Conservation (phyloP, 2,888 invertebrate species). For the Conistra vaccinii region DNA sequence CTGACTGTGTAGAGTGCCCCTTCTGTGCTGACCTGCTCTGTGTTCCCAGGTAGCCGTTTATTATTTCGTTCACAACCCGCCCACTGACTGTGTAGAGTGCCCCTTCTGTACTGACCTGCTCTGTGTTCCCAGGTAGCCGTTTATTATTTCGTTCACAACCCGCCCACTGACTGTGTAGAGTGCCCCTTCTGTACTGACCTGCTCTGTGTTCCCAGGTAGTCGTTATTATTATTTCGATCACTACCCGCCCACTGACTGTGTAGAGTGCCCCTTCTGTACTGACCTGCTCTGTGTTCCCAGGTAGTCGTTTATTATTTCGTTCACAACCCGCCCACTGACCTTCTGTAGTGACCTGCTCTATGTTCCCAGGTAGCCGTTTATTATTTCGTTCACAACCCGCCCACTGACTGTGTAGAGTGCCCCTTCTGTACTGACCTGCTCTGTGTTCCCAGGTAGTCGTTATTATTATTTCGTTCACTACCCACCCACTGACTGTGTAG, state of each 20-base stretch:
- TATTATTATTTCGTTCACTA: neutral
- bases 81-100: neutral
- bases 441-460: constrained; percentile 35
- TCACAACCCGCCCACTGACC: neutral
- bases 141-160: neutral
- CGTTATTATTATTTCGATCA: neutral
- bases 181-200: neutral
- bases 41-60: constrained; percentile 42
- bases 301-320: constrained; percentile 21
- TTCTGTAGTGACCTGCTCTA: neutral
- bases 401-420: neutral
- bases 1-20: neutral
- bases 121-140: constrained; percentile 35
- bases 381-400: neutral
- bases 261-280: constrained; percentile 12
- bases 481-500: neutral
- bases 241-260: neutral
- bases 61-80: neutral
- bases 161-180: neutral
- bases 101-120: neutral
- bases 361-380: constrained; percentile 42
- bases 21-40: neutral
- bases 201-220: constrained; percentile 27
- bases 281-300: neutral
- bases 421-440: neutral